Base-by-base conservation (phyloP, 1,140 invertebrate genomes). In the Drosophila navojoa region DNA sequence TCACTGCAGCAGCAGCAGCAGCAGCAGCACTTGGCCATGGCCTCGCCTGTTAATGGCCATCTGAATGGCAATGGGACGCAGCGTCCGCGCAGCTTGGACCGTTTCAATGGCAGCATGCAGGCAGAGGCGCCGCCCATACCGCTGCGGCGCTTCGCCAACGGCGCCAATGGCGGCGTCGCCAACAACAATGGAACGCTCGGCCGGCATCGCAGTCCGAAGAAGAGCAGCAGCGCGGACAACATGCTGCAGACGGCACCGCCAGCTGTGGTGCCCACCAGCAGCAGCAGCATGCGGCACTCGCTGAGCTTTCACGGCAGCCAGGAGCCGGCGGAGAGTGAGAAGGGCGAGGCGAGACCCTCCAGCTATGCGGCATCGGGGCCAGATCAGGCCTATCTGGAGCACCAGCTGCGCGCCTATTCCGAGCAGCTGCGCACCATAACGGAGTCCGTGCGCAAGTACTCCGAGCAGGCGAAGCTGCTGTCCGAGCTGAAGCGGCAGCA, bases 381-480 rank as follows among this genome's bases (percentile, higher is more conserved):
- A 0, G 91, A 92, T 64, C 91, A 92, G 68, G 84, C 78, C 0
- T 92, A 91, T 40, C 29, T 92, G 11, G 91, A 92, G 66, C 91
- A 92, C 61, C 91, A 92, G 55, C 49, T 92, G 27, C 69, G 91
- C 27, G 86, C 91, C 6, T 92, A 92, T 22, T 92, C 91, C 6
- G 91, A 92, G 57, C 91, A 92, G 38, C 60, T 92, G 25, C 66
- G 90, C 35, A 91, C 90, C 58, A 92, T 92, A 7, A 92, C 91
- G 3, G 91, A 92, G 42, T 92, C 90, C 57, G 91, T 92, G 25
- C 67, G 91, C 5, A 92, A 92, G 47, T 92, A 92, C 38, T 92
- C 91, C 6, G 91, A 92, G 49, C 91, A 92, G 44, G 91, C 91
- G 5, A 92, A 92, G 45, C 40, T 92, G 19, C 54, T 92, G 0